Percentiles rank a stretch among this genome's conserved stretches.
These are phyloP conservation scores for Hippoglossus stenolepis DNA, from an alignment of 2,113 vertebrate species.

Conservation along the genomic window DNA sequence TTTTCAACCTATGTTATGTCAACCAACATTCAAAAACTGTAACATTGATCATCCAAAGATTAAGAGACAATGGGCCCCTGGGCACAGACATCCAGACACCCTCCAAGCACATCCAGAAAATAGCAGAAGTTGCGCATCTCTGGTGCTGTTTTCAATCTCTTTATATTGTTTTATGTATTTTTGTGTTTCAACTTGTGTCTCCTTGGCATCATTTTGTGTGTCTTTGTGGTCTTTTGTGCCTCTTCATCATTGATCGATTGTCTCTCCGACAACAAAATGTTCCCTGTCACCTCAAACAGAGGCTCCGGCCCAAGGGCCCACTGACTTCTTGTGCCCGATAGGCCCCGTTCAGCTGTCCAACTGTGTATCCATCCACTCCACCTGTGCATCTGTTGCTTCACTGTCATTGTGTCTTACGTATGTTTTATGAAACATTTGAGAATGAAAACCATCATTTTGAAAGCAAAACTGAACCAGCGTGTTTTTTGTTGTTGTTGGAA, in stretches of 20 bases:
- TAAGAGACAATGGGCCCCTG: not conserved
- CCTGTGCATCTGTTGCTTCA: constrained; percentile 27
- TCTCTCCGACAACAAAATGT: not conserved
- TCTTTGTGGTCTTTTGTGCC: not conserved
- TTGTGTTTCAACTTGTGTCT: not conserved
- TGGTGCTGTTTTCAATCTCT: not conserved
- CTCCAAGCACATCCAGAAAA: not conserved
- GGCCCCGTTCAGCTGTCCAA: not conserved
- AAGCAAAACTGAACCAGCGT: constrained; percentile 13
- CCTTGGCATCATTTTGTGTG: not conserved
- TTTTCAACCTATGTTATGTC: no score
- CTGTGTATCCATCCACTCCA: not conserved
- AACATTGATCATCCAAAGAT: not conserved
- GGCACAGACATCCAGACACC: not conserved
- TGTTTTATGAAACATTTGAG: constrained; percentile 26
- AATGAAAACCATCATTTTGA: constrained; percentile 25
- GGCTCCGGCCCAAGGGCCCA: not conserved
- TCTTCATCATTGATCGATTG: not conserved
- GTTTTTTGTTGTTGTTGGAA: not conserved
- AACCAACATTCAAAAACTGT: no score
- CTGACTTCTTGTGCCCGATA: not conserved
- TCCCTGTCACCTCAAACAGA: not conserved
- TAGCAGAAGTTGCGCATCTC: not conserved
- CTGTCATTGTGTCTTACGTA: constrained; percentile 10
- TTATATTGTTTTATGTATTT: not conserved